These are phyloP conservation scores for Proales similis DNA, from an alignment of 1,140 invertebrate genomes.

Conservation along the genomic window DNA sequence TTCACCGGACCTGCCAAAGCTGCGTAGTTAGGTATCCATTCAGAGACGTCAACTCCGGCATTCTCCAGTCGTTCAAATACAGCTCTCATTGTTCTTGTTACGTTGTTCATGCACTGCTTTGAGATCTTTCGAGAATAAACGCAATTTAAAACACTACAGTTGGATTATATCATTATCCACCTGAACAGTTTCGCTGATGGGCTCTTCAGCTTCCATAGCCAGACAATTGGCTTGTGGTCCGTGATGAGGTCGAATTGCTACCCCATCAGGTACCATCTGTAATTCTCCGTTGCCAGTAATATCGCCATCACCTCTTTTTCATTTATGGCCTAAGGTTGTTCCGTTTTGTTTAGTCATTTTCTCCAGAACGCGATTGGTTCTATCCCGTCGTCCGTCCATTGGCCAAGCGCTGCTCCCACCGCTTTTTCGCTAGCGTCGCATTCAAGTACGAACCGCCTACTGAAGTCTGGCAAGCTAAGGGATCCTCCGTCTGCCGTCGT, in stretches of 20 bases:
- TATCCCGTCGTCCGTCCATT: conserved; percentile 43
- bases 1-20: no score
- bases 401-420: conserved; percentile 53
- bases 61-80: no score
- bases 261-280: not conserved
- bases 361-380: conserved; percentile 52
- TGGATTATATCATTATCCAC: not conserved
- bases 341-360: conserved; percentile 10
- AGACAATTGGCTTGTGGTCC: not conserved
- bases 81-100: no score
- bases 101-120: no score
- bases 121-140: no score
- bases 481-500: no score
- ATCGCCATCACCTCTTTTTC: conserved; percentile 42
- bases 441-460: conserved; percentile 41
- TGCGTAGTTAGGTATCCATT: no score
- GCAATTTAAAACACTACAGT: no score
- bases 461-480: not conserved
- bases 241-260: not conserved
- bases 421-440: conserved; percentile 44
- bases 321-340: conserved; percentile 42
- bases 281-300: not conserved
- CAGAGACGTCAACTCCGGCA: no score
- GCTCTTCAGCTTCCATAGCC: not conserved
- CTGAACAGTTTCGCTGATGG: not conserved